phyloP scores from a whole-genome alignment of 2,888 invertebrate species.

The Drosophila greeni region DNA sequence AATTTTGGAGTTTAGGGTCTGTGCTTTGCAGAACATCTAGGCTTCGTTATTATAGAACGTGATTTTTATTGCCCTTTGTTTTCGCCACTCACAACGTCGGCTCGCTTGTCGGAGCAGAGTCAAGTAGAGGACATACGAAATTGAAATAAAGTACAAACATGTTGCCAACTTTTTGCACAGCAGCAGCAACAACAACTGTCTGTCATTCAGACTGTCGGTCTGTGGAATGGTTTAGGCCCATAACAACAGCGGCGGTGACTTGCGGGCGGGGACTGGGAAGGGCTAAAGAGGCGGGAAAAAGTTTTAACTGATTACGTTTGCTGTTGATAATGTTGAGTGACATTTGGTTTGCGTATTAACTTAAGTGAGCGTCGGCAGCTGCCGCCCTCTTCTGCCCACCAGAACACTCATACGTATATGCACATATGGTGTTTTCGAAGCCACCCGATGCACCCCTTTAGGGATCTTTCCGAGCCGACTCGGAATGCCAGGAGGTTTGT shows the following conservation, averaged over 20 bases:
- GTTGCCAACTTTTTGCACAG: conserved; percentile 62
- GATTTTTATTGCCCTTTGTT: conserved; percentile 15
- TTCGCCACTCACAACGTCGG: conserved; percentile 27
- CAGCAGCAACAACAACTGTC: conserved; percentile 35
- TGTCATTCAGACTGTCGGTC: conserved; percentile 28
- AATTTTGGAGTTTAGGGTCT: background rate
- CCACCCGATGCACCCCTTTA: conserved; percentile 19
- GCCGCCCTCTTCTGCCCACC: conserved; percentile 6
- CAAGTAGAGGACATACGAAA: conserved; percentile 54
- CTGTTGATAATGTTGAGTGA: conserved; percentile 74
- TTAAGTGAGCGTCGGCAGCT: conserved; percentile 67
- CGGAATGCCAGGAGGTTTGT: conserved; percentile 66
- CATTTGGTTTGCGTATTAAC: conserved; percentile 74
- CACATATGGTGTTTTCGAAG: conserved; percentile 13
- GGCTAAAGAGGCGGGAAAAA: conserved; percentile 38
- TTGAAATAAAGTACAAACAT: conserved; percentile 67
- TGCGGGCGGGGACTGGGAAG: background rate
- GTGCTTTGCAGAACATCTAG: conserved; percentile 17
- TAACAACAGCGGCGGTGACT: conserved; percentile 18
- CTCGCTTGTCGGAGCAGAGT: conserved; percentile 17
- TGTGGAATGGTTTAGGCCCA: conserved; percentile 28
- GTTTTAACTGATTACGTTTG: conserved; percentile 73
- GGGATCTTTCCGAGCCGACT: conserved; percentile 14
- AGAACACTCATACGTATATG: background rate
- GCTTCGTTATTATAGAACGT: conserved; percentile 18